Conservation (phyloP, 2,113 vertebrate species). For the Naja naja region DNA sequence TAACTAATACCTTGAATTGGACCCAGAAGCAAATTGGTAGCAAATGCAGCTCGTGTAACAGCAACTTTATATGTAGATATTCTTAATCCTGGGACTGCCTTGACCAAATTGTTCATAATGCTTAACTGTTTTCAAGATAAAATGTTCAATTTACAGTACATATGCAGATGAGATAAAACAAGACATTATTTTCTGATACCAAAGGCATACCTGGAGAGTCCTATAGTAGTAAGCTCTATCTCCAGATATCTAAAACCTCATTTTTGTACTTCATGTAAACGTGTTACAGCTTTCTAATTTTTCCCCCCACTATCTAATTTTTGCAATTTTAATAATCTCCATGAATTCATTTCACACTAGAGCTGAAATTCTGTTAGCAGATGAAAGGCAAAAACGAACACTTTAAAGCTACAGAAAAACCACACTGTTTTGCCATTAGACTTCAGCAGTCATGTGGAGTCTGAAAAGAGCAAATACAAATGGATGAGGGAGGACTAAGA, state of each 20-base stretch:
- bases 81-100: background rate
- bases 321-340: constrained; percentile 32
- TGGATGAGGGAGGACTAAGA: constrained; percentile 6
- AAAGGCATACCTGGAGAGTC: background rate
- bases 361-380: background rate
- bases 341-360: background rate
- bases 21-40: background rate
- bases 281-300: background rate
- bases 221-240: background rate
- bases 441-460: constrained; percentile 15
- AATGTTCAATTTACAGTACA: background rate
- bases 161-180: background rate
- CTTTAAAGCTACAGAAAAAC: background rate
- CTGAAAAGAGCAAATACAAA: constrained; percentile 15
- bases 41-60: background rate
- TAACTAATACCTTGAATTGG: background rate
- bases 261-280: background rate
- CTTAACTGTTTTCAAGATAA: background rate
- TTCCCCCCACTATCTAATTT: background rate
- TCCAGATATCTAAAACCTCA: background rate
- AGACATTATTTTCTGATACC: constrained; percentile 19
- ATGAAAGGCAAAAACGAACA: constrained; percentile 23
- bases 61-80: background rate
- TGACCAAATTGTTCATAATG: background rate
- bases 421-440: background rate